A percentile compares a stretch with the other conserved stretches of the same genome.
These are phyloP conservation scores for Eidolon helvum DNA, from an alignment of 2,113 vertebrate genomes.

Conservation along the genomic window DNA sequence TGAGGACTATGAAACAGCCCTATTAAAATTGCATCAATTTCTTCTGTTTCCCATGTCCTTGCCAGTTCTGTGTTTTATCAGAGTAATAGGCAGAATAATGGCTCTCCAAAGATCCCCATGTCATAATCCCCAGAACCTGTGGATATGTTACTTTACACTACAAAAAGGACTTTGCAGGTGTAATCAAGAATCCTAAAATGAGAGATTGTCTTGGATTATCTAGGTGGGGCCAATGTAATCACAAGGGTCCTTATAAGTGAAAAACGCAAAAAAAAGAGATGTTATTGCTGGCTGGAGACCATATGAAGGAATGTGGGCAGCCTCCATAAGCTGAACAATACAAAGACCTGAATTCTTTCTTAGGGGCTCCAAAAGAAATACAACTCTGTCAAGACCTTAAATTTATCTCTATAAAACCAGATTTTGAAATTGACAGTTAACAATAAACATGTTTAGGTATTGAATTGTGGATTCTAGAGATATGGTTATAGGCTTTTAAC, in stretches of 20 bases:
- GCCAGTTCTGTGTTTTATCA: neutral
- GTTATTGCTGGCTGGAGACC: too few species aligned
- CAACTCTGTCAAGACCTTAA: too few species aligned
- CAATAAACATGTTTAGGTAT: too few species aligned
- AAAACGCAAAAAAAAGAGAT: too few species aligned
- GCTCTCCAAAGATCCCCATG: fast-evolving
- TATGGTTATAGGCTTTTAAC: too few species aligned
- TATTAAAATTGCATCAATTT: neutral
- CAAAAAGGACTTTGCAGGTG: neutral
- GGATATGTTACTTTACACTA: neutral
- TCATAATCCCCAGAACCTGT: neutral
- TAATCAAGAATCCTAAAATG: neutral
- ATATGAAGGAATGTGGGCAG: too few species aligned
- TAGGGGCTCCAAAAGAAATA: too few species aligned
- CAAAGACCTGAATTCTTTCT: too few species aligned
- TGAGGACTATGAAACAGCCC: neutral
- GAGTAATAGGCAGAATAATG: neutral
- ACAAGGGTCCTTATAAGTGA: neutral
- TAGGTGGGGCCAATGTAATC: neutral
- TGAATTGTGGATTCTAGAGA: too few species aligned
- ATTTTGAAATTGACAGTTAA: too few species aligned
- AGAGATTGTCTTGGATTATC: neutral
- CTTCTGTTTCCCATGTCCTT: neutral
- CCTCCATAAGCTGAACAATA: too few species aligned
- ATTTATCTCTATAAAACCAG: too few species aligned